A percentile compares a stretch with the other conserved stretches of the same genome.
These are phyloP conservation scores for Argyrosomus regius DNA, from an alignment of 2,797 vertebrate species.

Conservation along the genomic window DNA sequence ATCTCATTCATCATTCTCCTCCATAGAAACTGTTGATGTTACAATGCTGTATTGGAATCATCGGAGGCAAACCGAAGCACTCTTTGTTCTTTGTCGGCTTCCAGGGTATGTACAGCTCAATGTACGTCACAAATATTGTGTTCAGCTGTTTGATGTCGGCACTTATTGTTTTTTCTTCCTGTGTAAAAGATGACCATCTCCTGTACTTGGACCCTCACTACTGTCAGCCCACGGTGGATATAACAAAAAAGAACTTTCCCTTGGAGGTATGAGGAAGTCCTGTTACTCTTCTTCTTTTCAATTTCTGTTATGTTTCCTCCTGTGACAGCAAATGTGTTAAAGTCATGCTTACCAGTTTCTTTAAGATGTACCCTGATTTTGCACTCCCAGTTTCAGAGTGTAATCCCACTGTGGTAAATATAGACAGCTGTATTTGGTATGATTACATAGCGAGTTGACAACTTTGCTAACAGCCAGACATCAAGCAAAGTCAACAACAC, in stretches of 20 bases:
- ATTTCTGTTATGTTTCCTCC: constrained; percentile 24
- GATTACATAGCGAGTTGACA: too few relatives aligned
- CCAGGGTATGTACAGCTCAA: constrained; percentile 85
- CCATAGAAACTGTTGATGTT: constrained; percentile 89
- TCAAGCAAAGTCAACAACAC: too few relatives aligned
- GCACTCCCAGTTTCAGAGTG: too few relatives aligned
- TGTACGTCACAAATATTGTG: not conserved
- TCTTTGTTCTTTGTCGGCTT: constrained; percentile 93
- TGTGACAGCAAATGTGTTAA: not conserved
- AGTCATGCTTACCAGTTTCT: not conserved
- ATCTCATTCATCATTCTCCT: not conserved
- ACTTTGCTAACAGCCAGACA: too few relatives aligned
- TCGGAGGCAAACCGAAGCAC: constrained; percentile 93
- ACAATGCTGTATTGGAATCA: constrained; percentile 91
- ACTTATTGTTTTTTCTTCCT: not conserved
- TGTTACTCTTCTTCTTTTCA: constrained; percentile 15
- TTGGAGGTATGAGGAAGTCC: constrained; percentile 84
- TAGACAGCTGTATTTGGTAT: too few relatives aligned
- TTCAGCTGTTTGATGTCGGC: not conserved
- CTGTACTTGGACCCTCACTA: constrained; percentile 95
- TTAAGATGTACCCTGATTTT: not conserved
- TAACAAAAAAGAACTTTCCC: constrained; percentile 85
- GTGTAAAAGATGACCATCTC: constrained; percentile 87
- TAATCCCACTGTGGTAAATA: too few relatives aligned
- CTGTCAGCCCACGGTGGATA: constrained; percentile 90